Conservation (phyloP, 2,797 vertebrate genomes). For the Spheniscus humboldti region DNA sequence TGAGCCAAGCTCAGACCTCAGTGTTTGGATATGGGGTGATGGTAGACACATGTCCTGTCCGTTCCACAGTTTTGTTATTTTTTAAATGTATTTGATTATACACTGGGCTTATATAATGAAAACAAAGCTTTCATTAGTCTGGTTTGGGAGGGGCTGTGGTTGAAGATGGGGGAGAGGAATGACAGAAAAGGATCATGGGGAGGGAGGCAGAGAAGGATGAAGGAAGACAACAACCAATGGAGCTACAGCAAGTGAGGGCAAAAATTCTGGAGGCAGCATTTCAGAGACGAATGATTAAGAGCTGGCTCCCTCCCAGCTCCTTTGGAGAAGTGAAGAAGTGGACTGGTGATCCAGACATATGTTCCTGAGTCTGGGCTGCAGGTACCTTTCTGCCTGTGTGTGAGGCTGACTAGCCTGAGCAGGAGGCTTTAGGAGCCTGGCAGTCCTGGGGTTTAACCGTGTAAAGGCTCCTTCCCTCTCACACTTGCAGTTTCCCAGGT, state of each 20-base stretch:
- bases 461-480: not conserved
- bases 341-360: not conserved
- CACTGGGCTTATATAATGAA: slow-evolving; percentile 14
- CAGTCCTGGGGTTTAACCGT: not conserved
- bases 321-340: not conserved
- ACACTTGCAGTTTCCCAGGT: not conserved
- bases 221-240: not conserved
- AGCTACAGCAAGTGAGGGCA: not conserved
- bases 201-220: not conserved
- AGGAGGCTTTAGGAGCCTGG: not conserved
- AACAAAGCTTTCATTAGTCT: slow-evolving; percentile 18
- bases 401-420: not conserved
- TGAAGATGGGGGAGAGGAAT: not conserved
- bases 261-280: not conserved
- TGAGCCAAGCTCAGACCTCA: slow-evolving; percentile 49
- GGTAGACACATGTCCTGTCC: slow-evolving; percentile 51
- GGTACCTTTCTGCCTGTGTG: not conserved
- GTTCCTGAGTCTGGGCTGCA: not conserved
- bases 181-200: not conserved
- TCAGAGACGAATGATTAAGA: not conserved
- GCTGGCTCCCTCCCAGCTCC: not conserved
- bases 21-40: slow-evolving; percentile 57
- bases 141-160: not conserved
- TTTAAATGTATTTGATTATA: slow-evolving; percentile 32
- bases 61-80: slow-evolving; percentile 36